Evolutionary conservation across 2,888 invertebrate genomes (phyloP).

Genomic region (Orthosia gracilis): DNA sequence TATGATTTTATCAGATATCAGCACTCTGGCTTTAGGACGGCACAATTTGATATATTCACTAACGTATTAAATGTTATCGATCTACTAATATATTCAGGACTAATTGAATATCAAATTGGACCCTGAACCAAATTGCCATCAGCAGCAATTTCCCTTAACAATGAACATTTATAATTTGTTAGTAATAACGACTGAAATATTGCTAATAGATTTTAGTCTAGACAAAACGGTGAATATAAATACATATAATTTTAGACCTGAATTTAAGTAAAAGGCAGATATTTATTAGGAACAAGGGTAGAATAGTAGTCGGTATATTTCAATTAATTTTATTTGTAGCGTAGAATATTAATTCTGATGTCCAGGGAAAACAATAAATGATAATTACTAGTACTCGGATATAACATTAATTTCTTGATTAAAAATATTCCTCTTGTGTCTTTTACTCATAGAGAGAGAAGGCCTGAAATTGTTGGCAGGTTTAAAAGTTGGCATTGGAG

Average conservation of each 20-base stretch:
- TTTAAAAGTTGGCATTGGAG: not conserved
- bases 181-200: conserved; percentile 50
- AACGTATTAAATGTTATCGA: conserved; percentile 54
- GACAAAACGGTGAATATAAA: conserved; percentile 35
- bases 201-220: conserved; percentile 46
- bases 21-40: no score
- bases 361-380: conserved; percentile 18
- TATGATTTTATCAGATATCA: no score
- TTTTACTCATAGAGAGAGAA: not conserved
- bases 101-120: conserved; percentile 67
- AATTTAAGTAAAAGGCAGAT: conserved; percentile 28
- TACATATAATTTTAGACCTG: conserved; percentile 30
- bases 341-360: conserved; percentile 17
- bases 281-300: conserved; percentile 5
- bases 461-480: not conserved
- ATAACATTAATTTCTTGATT: conserved; percentile 19
- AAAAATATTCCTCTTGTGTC: conserved; percentile 14
- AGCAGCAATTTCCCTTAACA: conserved; percentile 46
- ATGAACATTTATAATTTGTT: conserved; percentile 59
- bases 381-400: conserved; percentile 1
- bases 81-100: conserved; percentile 58
- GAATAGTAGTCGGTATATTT: conserved; percentile 1
- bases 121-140: conserved; percentile 50
- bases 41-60: conserved; percentile 52
- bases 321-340: conserved; percentile 19